Evolutionary conservation across 92 coral and sea anemone genomes (phyloP).

Genomic region (Heliopora coerulea): DNA sequence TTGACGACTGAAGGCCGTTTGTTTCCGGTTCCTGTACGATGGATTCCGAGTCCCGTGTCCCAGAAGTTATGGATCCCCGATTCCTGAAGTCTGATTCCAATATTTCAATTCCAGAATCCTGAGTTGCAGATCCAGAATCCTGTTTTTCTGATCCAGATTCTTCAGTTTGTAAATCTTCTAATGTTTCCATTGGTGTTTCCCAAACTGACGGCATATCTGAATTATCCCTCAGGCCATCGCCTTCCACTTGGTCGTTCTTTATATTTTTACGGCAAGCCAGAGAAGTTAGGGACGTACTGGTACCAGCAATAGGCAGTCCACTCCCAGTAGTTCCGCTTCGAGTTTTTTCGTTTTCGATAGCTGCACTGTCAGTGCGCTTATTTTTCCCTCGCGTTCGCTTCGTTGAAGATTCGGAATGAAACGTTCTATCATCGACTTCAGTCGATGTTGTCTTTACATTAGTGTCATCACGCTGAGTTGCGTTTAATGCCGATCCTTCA

Average conservation of each 20-base stretch:
- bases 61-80: not conserved
- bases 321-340: not conserved
- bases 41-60: conserved; percentile 1
- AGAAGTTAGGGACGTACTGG: not conserved
- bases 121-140: not conserved
- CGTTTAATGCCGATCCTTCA: not conserved
- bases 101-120: not conserved
- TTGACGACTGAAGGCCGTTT: not conserved
- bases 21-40: not conserved
- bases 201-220: not conserved
- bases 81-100: not conserved
- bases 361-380: not conserved
- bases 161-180: not conserved
- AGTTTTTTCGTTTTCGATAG: not conserved
- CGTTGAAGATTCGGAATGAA: not conserved
- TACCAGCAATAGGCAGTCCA: not conserved
- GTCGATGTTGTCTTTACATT: not conserved
- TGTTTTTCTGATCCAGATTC: not conserved
- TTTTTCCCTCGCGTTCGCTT: not conserved
- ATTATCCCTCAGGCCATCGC: not conserved
- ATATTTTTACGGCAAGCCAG: no score
- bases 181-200: not conserved
- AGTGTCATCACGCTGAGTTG: no score
- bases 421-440: not conserved
- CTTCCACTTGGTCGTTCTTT: not conserved